Evolutionary conservation across 2,113 vertebrate genomes (phyloP).

Genomic region (Genyomyrus donnyi): DNA sequence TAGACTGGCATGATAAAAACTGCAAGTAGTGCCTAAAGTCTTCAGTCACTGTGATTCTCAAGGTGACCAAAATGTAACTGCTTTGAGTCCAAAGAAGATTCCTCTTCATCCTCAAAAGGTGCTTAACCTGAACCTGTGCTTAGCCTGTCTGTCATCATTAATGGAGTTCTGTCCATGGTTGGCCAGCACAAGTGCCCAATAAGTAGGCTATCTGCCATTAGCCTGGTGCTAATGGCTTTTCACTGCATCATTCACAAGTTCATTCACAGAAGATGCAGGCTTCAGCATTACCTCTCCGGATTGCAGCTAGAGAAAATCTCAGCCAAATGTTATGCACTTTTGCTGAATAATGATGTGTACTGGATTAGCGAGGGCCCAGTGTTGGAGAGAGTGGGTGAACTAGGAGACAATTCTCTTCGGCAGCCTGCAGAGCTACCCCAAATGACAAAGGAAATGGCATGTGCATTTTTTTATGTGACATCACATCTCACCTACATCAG

Average conservation of each 20-base stretch:
- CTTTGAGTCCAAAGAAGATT: not conserved
- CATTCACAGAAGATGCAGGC: not conserved
- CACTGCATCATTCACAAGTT: not conserved
- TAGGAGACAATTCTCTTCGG: not conserved
- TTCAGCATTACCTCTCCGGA: not conserved
- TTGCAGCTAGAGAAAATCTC: not conserved
- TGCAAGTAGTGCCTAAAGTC: not conserved
- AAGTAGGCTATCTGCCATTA: not conserved
- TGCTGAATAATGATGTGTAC: not conserved
- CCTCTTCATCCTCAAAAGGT: not conserved
- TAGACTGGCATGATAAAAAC: not conserved
- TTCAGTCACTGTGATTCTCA: not conserved
- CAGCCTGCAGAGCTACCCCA: not conserved
- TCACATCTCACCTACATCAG: not conserved
- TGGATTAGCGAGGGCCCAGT: not conserved
- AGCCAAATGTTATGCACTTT: not conserved
- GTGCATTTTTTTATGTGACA: not conserved
- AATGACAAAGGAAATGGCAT: not conserved
- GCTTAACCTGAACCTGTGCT: not conserved
- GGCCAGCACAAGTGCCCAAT: not conserved
- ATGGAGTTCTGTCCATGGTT: not conserved
- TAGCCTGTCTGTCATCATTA: not conserved
- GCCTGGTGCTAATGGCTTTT: not conserved
- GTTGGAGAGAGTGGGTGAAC: not conserved
- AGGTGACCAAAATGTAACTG: not conserved